phyloP scores from a whole-genome alignment of 2,888 invertebrate species.

The Melanophora roralis region DNA sequence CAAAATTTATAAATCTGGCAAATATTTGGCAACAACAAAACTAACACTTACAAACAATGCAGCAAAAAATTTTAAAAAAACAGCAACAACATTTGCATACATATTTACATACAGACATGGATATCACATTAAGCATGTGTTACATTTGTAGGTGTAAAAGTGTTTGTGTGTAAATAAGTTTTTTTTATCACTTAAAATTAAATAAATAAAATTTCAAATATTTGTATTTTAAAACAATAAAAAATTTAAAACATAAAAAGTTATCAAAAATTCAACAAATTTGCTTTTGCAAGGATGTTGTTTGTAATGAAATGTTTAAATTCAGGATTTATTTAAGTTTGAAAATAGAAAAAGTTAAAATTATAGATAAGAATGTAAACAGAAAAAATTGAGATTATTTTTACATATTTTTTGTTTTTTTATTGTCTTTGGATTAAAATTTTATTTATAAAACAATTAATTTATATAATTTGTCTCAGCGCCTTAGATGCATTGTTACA shows the following conservation, averaged over 20 bases:
- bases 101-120: too few relatives aligned
- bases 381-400: too few relatives aligned
- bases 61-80: neutral
- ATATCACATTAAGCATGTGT: neutral
- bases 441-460: too few relatives aligned
- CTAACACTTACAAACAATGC: neutral
- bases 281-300: neutral
- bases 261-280: slow-evolving; percentile 22
- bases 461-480: too few relatives aligned
- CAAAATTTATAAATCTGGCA: slow-evolving; percentile 40
- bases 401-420: too few relatives aligned
- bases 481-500: too few relatives aligned
- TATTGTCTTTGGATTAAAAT: too few relatives aligned
- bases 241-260: slow-evolving; percentile 4
- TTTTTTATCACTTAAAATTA: slow-evolving; percentile 11
- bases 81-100: neutral
- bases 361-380: neutral
- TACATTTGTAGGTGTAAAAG: neutral
- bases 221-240: slow-evolving; percentile 4
- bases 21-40: slow-evolving; percentile 53
- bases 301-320: slow-evolving; percentile 24
- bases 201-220: slow-evolving; percentile 36
- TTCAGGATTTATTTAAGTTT: slow-evolving; percentile 11
- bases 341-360: neutral
- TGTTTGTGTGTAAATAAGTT: neutral